Percentiles rank a stretch among this genome's conserved stretches.
Evolutionary conservation across 2,113 vertebrate genomes (phyloP).

Genomic region (Bubo bubo): DNA sequence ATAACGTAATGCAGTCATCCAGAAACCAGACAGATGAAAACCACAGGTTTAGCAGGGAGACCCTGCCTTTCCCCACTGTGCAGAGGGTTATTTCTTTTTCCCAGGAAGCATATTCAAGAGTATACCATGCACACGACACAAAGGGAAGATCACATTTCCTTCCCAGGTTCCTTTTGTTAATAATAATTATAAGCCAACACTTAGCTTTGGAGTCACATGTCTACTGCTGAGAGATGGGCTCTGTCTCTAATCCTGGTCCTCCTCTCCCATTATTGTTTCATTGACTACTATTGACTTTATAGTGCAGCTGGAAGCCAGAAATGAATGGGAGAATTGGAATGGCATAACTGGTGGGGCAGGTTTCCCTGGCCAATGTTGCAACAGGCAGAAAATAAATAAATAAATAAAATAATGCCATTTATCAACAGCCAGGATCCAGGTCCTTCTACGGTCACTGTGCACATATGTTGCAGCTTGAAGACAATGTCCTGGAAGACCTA

Average conservation of each 20-base stretch:
- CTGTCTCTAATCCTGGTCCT: slow-evolving; percentile 41
- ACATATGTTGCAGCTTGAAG: background rate
- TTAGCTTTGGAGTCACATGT: slow-evolving; percentile 36
- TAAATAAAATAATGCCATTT: slow-evolving; percentile 53
- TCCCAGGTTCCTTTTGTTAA: slow-evolving; percentile 36
- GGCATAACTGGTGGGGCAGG: slow-evolving; percentile 56
- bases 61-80: background rate
- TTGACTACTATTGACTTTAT: slow-evolving; percentile 67
- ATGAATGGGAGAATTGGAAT: slow-evolving; percentile 36
- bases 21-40: slow-evolving; percentile 22
- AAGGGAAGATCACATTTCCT: slow-evolving; percentile 60
- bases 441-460: slow-evolving; percentile 24
- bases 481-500: background rate
- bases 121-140: background rate
- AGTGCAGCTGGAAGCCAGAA: slow-evolving; percentile 45
- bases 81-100: slow-evolving; percentile 14
- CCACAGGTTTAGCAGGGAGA: background rate
- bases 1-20: background rate
- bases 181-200: slow-evolving; percentile 51
- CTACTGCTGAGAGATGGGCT: slow-evolving; percentile 42
- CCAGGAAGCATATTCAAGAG: slow-evolving; percentile 7
- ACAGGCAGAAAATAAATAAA: slow-evolving; percentile 54
- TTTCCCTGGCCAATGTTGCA: slow-evolving; percentile 55
- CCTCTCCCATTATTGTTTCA: slow-evolving; percentile 67
- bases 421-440: slow-evolving; percentile 28